Conservation (phyloP, 2,797 vertebrate genomes). For the Sebastolobus alascanus region DNA sequence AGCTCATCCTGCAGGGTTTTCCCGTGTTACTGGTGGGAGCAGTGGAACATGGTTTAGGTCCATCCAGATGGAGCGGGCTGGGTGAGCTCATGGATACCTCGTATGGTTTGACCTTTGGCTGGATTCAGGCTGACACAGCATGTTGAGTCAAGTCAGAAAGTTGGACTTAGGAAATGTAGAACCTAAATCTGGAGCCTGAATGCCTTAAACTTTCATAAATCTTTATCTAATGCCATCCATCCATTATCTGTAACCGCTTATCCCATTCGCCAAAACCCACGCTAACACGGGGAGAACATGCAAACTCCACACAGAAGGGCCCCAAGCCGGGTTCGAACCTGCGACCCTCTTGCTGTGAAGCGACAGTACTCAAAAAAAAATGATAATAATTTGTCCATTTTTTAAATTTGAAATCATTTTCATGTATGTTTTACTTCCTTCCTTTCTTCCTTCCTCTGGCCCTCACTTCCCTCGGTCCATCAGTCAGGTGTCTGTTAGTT, state of each 20-base stretch:
- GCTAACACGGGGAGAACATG: too few relatives aligned
- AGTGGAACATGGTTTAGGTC: conserved; percentile 45
- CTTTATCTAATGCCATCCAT: neutral
- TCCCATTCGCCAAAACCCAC: too few relatives aligned
- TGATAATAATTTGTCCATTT: neutral
- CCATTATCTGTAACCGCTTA: too few relatives aligned
- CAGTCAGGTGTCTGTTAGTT: conserved; percentile 62
- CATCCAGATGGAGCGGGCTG: conserved; percentile 9
- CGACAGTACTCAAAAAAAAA: neutral
- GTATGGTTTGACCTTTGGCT: conserved; percentile 43
- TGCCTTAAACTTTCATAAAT: neutral
- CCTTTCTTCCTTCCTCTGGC: conserved; percentile 12
- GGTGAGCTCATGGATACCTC: conserved; percentile 22
- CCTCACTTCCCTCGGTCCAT: conserved; percentile 28
- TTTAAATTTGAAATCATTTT: neutral
- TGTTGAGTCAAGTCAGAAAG: conserved; percentile 26
- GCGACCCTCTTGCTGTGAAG: too few relatives aligned
- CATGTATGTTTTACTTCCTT: conserved; percentile 14
- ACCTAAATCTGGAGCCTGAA: conserved; percentile 9
- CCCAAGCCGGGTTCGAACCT: too few relatives aligned
- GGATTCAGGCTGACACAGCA: conserved; percentile 34
- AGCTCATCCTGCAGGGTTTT: conserved; percentile 63
- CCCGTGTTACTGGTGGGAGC: conserved; percentile 38
- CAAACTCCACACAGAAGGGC: too few relatives aligned
- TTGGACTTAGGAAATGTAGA: conserved; percentile 1